Base-by-base conservation (phyloP, 2,888 invertebrate genomes). In the Leucoptera coffeella region DNA sequence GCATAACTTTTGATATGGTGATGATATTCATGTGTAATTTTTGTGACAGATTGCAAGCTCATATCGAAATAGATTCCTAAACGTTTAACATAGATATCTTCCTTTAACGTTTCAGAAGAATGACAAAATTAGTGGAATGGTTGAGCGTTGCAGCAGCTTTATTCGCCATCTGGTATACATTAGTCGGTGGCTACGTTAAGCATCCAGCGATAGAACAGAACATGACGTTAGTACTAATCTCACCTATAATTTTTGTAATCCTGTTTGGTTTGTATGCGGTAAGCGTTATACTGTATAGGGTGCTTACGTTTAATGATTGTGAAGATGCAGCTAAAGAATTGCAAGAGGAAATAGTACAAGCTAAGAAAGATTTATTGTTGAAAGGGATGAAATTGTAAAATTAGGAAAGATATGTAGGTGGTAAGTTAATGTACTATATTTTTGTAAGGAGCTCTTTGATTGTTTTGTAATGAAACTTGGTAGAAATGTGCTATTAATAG, bases 101-200 rank as follows among this genome's bases (percentile, higher is more conserved):
- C 26, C 10, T 23, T 30, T 32, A 30, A 23, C 22, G 17, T 50
- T 58, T 45, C 42, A 55, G 55, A 42, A 55, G 49, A 43, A 88
- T 91, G 86, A 88, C 90, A n/a, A 91, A 91, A 56, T 57, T 92
- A 40, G 60, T 82, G 49, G 84, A 88, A 52, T 91, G 90, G 88
- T 33, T 65, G 28, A 64, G 62, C 0, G 50, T 50, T 12, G 43
- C 85, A 9, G 59, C 80, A 15, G 80, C 77, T 25, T 60, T 75
- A 1, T 51, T 61, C 25, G 76, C 80, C 1, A 54, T 85, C 12
- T 91, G 91, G 82, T 54, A 78, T 22, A 77, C 80, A 2, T 44
- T 85, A 11, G 53, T 88, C 7, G 75, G 77, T 14, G 82, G 80
- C 32, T 74, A 76, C 37, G 64, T 82, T 10, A 69, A 77, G 41